Evolutionary conservation across 2,797 vertebrate genomes (phyloP).

Genomic region (Choloepus didactylus): DNA sequence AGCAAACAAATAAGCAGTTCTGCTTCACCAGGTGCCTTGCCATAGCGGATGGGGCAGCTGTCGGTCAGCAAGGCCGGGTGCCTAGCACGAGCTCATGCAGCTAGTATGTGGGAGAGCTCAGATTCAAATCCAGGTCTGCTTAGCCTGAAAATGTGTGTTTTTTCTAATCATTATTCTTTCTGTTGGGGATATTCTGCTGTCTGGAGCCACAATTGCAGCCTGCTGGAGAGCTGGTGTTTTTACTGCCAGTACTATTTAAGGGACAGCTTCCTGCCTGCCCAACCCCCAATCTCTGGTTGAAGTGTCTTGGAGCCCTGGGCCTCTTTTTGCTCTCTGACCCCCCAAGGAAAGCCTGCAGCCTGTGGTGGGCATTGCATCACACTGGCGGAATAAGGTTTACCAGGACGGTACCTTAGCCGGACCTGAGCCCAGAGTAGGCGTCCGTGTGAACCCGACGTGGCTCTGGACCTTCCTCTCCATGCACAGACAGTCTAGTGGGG

Average conservation of each 20-base stretch:
- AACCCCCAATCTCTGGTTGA: neutral
- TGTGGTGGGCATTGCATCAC: neutral
- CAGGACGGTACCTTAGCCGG: neutral
- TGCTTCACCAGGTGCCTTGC: neutral
- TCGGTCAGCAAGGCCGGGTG: neutral
- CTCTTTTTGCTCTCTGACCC: neutral
- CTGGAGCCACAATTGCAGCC: conserved; percentile 1
- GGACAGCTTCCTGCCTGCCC: neutral
- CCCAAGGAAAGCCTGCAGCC: neutral
- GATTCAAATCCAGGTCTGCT: neutral
- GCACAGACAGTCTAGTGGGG: neutral
- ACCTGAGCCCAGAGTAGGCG: neutral
- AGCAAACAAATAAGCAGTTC: neutral
- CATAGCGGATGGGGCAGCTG: neutral
- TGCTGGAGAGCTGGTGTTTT: conserved; percentile 9
- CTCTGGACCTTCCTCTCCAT: neutral
- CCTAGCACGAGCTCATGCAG: neutral
- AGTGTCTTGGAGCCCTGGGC: neutral
- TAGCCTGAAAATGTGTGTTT: neutral
- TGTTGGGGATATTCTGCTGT: neutral
- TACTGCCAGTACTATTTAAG: conserved; percentile 42
- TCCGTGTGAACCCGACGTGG: neutral
- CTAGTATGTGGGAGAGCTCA: neutral
- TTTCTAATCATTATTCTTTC: neutral
- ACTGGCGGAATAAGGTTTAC: neutral